phyloP scores from a whole-genome alignment of 2,113 vertebrate species.

The Pollimyrus isidori region DNA sequence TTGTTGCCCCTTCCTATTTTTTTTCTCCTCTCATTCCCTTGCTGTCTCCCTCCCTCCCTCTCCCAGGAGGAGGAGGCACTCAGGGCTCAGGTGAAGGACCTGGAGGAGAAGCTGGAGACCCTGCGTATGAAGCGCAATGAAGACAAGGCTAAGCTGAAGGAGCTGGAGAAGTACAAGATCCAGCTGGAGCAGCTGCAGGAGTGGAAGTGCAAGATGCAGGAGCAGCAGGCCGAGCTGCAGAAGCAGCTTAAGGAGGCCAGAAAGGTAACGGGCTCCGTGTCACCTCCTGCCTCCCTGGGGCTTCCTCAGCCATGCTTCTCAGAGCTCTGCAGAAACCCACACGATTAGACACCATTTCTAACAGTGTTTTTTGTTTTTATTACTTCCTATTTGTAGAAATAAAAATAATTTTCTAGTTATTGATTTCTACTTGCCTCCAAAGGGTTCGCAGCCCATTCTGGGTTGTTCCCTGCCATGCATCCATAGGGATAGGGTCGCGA shows the following conservation, averaged over 20 bases:
- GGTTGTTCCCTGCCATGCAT: too few species aligned
- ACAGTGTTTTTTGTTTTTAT: not conserved
- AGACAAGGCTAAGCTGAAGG: constrained; percentile 75
- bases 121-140: constrained; percentile 81
- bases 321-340: not conserved
- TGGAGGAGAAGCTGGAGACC: constrained; percentile 94
- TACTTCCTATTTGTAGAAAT: not conserved
- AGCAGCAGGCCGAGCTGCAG: constrained; percentile 87
- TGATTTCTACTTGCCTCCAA: not conserved
- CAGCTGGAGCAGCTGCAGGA: constrained; percentile 86
- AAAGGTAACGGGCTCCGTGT: constrained; percentile 49
- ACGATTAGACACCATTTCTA: not conserved
- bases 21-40: not conserved
- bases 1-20: not conserved
- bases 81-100: constrained; percentile 81
- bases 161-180: constrained; percentile 73
- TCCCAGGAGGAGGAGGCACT: constrained; percentile 81
- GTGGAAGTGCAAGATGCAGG: constrained; percentile 97
- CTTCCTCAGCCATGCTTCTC: not conserved
- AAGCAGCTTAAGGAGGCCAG: constrained; percentile 70
- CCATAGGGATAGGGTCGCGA: too few species aligned
- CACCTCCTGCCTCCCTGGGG: not conserved
- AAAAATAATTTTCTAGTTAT: not conserved
- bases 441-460: too few species aligned
- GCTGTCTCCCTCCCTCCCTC: not conserved